Evolutionary conservation across 2,888 invertebrate species (phyloP), one percentile per base, ranked within the genome.

Genomic region (Troides aeacus): DNA sequence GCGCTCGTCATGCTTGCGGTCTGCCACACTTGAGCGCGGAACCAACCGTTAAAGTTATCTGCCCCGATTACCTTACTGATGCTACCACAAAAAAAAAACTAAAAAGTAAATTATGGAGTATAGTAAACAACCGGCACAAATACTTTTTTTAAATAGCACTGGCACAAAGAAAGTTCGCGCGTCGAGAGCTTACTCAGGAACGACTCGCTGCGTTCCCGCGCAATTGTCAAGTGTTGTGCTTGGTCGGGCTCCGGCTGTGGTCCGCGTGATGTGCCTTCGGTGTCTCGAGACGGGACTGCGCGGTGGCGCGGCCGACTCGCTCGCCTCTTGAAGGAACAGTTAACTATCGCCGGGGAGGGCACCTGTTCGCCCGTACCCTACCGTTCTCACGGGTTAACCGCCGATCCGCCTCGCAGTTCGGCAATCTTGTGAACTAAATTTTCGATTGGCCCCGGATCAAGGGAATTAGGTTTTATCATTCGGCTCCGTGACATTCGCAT

Each of bases 1-100:
- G 87, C 88, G 87, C 89, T 84, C 92, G 92, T 92, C 92, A 92
- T 92, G 92, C 88, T 92, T 89, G 90, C 88, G 87, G 87, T 88
- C 90, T 86, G 87, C 89, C 90, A 90, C 92, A 92, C 88, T 90
- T 86, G 89, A 92, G 87, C 90, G 92, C 89, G 86, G 90, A 89
- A 81, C 87, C 90, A 87, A 92, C 92, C 92, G 92, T 92, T 92
- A 92, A 90, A 83, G 81, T 85, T 92, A 88, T 92, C 88, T 92
- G 92, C 92, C 92, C 92, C 92, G 91, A 92, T 92, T 91, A 91
- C 89, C 84, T 86, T 88, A 85, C 88, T 83, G 82, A 81, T 80
- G 80, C 80, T 81, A 81, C 81, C 83, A 84, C 77, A 83, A 88
- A 89, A 89, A 89, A 85, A 78, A 57, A 77, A 76, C 77, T 74